Conservation (phyloP, 2,113 vertebrate genomes). For the Pangasianodon gigas region DNA sequence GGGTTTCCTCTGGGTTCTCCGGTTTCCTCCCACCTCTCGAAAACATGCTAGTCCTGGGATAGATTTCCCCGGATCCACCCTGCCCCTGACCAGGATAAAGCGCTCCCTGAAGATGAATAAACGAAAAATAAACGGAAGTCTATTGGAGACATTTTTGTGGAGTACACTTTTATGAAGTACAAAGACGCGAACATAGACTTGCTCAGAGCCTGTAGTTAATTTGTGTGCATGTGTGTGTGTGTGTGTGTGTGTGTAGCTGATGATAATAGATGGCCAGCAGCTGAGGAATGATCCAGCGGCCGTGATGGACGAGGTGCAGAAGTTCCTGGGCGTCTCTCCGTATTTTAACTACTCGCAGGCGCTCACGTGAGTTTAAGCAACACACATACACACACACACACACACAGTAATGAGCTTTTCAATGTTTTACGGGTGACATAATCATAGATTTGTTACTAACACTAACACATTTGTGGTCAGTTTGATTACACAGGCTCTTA, state of each 20-base stretch:
- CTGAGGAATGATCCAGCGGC: slow-evolving; percentile 87
- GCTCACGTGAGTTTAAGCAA: slow-evolving; percentile 82
- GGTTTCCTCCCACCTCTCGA: neutral
- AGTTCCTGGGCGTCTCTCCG: slow-evolving; percentile 91
- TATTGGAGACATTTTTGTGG: neutral
- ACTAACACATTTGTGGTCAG: neutral
- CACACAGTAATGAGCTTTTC: neutral
- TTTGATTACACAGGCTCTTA: slow-evolving; percentile 2
- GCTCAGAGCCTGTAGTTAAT: neutral
- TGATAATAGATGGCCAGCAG: slow-evolving; percentile 96
- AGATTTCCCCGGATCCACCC: neutral
- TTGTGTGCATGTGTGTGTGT: slow-evolving; percentile 4
- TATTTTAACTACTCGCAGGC: slow-evolving; percentile 96
- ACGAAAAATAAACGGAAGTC: neutral
- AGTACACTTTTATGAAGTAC: neutral
- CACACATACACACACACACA: slow-evolving; percentile 15
- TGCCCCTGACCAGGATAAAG: neutral
- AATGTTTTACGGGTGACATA: neutral
- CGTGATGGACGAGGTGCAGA: slow-evolving; percentile 96
- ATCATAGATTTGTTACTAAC: slow-evolving; percentile 3
- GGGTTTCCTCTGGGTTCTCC: neutral
- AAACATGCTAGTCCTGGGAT: neutral
- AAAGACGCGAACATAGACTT: neutral
- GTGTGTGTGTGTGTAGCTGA: slow-evolving; percentile 74
- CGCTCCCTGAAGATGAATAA: neutral